Conservation (phyloP, 2,797 vertebrate species). For the Eleutherodactylus coqui region DNA sequence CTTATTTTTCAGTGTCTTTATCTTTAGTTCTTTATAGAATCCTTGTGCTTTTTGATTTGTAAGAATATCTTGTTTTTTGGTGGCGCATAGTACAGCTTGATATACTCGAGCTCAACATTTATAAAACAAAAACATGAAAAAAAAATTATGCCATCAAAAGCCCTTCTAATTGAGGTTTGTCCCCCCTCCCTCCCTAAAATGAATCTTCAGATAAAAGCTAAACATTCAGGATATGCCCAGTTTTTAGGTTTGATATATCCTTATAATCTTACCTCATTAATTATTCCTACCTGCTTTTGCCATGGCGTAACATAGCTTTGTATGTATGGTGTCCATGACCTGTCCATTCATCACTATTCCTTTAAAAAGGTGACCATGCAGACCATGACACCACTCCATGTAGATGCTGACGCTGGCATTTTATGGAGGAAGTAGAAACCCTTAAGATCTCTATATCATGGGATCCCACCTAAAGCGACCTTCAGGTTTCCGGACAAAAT, state of each 20-base stretch:
- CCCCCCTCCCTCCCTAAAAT: no score
- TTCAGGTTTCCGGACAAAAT: no score
- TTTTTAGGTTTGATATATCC: neutral
- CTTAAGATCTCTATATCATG: neutral
- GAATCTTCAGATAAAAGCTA: neutral
- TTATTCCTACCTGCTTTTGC: neutral
- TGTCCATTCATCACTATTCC: neutral
- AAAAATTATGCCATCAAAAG: no score
- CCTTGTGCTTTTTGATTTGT: neutral
- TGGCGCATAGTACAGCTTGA: neutral
- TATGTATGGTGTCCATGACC: neutral
- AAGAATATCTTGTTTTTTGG: neutral
- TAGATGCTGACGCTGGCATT: neutral
- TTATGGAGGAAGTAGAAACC: neutral
- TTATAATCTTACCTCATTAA: neutral
- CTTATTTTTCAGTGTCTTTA: neutral
- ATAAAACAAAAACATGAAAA: no score
- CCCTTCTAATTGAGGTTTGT: no score
- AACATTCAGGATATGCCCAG: neutral
- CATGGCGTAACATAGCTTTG: neutral
- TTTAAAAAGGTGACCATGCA: neutral
- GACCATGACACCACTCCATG: neutral
- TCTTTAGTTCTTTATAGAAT: neutral
- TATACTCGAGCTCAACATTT: no score
- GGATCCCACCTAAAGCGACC: neutral